Evolutionary conservation across 1,140 invertebrate genomes (phyloP).

Genomic region (Akabosia matsudoensis): DNA sequence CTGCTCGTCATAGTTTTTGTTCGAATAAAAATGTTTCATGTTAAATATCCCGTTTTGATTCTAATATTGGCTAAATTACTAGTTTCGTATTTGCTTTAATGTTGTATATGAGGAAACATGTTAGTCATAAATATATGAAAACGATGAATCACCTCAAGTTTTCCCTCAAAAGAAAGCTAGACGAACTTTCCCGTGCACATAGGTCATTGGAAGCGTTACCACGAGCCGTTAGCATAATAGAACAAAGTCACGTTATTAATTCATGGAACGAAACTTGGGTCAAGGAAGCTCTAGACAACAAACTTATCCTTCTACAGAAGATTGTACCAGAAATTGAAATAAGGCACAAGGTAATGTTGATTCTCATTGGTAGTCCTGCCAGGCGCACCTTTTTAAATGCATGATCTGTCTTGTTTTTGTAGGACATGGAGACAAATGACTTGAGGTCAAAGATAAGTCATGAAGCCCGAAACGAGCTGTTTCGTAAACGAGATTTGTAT

Average conservation of each 20-base stretch:
- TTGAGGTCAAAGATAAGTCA: background rate
- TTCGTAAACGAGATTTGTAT: background rate
- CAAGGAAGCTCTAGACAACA: background rate
- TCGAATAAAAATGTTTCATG: too few species aligned
- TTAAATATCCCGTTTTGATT: too few species aligned
- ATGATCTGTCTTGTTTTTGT: background rate
- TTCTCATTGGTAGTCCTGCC: background rate
- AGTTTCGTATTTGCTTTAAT: too few species aligned
- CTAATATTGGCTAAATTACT: too few species aligned
- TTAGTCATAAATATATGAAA: too few species aligned
- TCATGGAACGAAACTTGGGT: background rate
- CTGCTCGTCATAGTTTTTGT: too few species aligned
- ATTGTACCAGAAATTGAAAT: background rate
- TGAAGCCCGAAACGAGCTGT: background rate
- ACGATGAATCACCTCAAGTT: background rate
- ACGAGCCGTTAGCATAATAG: background rate
- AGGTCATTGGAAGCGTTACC: background rate
- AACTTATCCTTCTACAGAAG: background rate
- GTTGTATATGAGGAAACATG: too few species aligned
- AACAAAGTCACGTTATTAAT: background rate
- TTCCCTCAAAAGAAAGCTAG: background rate
- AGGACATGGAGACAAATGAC: background rate
- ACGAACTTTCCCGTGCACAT: background rate
- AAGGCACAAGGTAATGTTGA: background rate
- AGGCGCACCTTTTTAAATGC: too few species aligned